These are phyloP conservation scores for Euleptes europaea DNA, from an alignment of 2,113 vertebrate genomes.

Conservation along the genomic window DNA sequence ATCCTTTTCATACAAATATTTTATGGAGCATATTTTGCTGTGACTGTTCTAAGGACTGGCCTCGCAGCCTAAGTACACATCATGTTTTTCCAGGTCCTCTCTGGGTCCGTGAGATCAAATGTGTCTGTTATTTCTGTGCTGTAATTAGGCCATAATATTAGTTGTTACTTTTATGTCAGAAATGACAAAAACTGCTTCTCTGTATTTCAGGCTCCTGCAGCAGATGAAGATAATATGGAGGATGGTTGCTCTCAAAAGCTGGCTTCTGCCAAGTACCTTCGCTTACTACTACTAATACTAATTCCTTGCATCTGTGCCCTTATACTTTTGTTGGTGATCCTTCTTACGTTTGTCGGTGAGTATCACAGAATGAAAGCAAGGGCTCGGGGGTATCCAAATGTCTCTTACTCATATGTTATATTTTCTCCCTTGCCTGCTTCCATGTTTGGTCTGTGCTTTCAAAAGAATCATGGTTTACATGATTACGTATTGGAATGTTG, in stretches of 20 bases:
- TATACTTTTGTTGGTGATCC: slow-evolving; percentile 77
- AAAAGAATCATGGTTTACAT: neutral
- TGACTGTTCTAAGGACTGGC: neutral
- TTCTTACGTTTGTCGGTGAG: slow-evolving; percentile 83
- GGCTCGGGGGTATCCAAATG: too few relatives aligned
- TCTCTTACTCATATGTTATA: neutral
- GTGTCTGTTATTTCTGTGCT: too few relatives aligned
- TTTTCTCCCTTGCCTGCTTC: neutral
- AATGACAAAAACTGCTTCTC: slow-evolving; percentile 24
- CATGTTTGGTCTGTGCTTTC: neutral
- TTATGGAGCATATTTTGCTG: neutral
- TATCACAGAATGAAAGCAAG: slow-evolving; percentile 11
- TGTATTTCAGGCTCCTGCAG: slow-evolving; percentile 73
- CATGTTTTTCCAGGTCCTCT: too few relatives aligned
- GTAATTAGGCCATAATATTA: neutral
- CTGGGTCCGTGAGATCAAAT: too few relatives aligned
- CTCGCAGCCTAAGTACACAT: neutral
- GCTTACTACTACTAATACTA: slow-evolving; percentile 79
- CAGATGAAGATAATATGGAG: slow-evolving; percentile 75
- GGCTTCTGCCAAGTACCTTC: slow-evolving; percentile 74
- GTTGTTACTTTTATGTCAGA: neutral
- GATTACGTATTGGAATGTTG: neutral
- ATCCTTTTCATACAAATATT: slow-evolving; percentile 8
- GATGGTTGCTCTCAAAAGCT: slow-evolving; percentile 79
- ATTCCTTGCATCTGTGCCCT: slow-evolving; percentile 83